These are phyloP conservation scores for Pyrochroa serraticornis DNA, from an alignment of 2,888 invertebrate genomes.

Conservation along the genomic window DNA sequence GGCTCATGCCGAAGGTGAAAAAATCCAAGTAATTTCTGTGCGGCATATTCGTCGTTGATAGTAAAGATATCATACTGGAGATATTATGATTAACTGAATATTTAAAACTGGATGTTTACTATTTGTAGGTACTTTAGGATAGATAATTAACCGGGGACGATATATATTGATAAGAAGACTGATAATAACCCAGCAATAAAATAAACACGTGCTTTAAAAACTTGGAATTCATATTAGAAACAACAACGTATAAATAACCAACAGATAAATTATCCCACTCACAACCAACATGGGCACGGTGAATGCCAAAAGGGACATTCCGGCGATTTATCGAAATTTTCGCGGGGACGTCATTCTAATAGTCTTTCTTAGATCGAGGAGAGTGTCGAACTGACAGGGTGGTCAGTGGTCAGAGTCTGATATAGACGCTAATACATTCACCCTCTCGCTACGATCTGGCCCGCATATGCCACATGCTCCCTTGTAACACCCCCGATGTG, in stretches of 20 bases:
- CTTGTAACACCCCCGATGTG: slow-evolving; percentile 1
- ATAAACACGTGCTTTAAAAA: slow-evolving; percentile 18
- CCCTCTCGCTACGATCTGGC: slow-evolving; percentile 48
- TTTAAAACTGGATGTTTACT: slow-evolving; percentile 56
- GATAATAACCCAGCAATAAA: slow-evolving; percentile 11
- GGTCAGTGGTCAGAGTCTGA: slow-evolving; percentile 55
- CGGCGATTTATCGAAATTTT: slow-evolving; percentile 14
- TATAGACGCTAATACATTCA: slow-evolving; percentile 57
- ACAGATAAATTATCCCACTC: slow-evolving; percentile 48
- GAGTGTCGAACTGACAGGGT: slow-evolving; percentile 47
- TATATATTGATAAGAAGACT: slow-evolving; percentile 49
- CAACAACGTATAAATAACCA: slow-evolving; percentile 43
- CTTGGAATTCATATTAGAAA: slow-evolving; percentile 39
- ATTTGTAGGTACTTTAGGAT: slow-evolving; percentile 40
- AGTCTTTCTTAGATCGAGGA: slow-evolving; percentile 29
- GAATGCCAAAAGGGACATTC: slow-evolving; percentile 30
- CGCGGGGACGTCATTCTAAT: slow-evolving; percentile 23
- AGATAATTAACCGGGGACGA: slow-evolving; percentile 50
- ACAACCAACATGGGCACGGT: slow-evolving; percentile 45
- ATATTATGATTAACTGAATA: slow-evolving; percentile 55
- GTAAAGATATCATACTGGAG: slow-evolving; percentile 54
- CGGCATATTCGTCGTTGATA: slow-evolving; percentile 45
- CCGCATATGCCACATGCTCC: slow-evolving; percentile 46
- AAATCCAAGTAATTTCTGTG: slow-evolving; percentile 49
- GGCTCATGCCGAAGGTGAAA: slow-evolving; percentile 38